Conservation (phyloP, 2,888 invertebrate genomes). For the Drosophila basisetae region DNA sequence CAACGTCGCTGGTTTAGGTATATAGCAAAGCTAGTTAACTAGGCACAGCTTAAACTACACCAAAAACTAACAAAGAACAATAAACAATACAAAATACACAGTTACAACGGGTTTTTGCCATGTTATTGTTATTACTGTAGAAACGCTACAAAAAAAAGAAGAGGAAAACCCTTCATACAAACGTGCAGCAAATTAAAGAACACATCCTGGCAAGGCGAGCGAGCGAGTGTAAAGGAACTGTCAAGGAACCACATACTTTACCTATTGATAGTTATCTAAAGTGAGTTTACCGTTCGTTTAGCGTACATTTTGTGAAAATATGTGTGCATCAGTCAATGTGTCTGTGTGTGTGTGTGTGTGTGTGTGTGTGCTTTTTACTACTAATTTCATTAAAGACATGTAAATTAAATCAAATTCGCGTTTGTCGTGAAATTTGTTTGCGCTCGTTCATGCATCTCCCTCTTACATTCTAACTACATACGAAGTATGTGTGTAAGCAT, state of each 20-base stretch:
- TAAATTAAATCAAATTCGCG: constrained; percentile 78
- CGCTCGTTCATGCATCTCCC: constrained; percentile 46
- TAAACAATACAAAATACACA: constrained; percentile 34
- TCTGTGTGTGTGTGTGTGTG: constrained; percentile 20
- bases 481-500: constrained; percentile 5
- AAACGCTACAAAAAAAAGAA: not conserved
- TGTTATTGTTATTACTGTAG: constrained; percentile 28
- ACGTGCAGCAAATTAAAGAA: not conserved
- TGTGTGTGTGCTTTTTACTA: constrained; percentile 41
- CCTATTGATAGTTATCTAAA: constrained; percentile 31
- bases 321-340: constrained; percentile 1
- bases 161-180: not conserved
- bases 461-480: constrained; percentile 8
- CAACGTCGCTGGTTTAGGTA: constrained; percentile 73
- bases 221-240: constrained; percentile 8
- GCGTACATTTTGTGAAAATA: not conserved
- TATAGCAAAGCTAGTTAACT: constrained; percentile 43
- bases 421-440: constrained; percentile 62
- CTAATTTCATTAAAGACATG: constrained; percentile 80
- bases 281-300: constrained; percentile 44
- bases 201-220: constrained; percentile 30
- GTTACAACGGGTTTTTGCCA: constrained; percentile 25
- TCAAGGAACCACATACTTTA: not conserved
- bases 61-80: constrained; percentile 25
- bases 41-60: constrained; percentile 20